Percentiles rank a stretch among this genome's conserved stretches.
Conservation (phyloP, 1,140 invertebrate species). For the Drosophila kanapiae region DNA sequence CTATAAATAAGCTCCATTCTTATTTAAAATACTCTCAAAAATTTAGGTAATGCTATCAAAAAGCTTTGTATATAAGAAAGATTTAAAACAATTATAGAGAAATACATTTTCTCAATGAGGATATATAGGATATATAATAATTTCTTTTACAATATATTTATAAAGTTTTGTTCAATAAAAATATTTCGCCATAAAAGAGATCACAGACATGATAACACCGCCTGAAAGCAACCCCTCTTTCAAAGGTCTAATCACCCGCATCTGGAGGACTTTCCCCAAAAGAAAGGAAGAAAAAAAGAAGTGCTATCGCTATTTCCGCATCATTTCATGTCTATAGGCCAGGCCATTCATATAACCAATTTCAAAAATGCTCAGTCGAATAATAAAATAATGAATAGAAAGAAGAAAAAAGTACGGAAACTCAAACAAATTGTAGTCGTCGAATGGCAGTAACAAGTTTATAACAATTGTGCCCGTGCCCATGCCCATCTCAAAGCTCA, state of each 20-base stretch:
- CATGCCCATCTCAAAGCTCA: constrained; percentile 62
- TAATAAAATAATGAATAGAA: constrained; percentile 44
- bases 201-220: constrained; percentile 1
- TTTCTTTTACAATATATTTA: not conserved
- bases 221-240: constrained; percentile 15
- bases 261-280: constrained; percentile 25
- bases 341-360: constrained; percentile 44
- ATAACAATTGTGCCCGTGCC: constrained; percentile 60
- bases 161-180: not conserved
- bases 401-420: constrained; percentile 28
- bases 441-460: constrained; percentile 75
- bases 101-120: not conserved
- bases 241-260: constrained; percentile 24
- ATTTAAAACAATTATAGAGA: not conserved
- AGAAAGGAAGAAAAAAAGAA: not conserved
- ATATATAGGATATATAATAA: not conserved
- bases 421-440: constrained; percentile 63
- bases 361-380: constrained; percentile 22
- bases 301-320: constrained; percentile 41
- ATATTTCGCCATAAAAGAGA: constrained; percentile 12
- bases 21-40: too few relatives aligned
- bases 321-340: constrained; percentile 33
- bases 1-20: too few relatives aligned
- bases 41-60: too few relatives aligned
- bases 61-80: too few relatives aligned